A percentile compares a stretch with the other conserved stretches of the same genome.
phyloP scores from a whole-genome alignment of 2,113 vertebrate genomes.

The Porphyrio hochstetteri region DNA sequence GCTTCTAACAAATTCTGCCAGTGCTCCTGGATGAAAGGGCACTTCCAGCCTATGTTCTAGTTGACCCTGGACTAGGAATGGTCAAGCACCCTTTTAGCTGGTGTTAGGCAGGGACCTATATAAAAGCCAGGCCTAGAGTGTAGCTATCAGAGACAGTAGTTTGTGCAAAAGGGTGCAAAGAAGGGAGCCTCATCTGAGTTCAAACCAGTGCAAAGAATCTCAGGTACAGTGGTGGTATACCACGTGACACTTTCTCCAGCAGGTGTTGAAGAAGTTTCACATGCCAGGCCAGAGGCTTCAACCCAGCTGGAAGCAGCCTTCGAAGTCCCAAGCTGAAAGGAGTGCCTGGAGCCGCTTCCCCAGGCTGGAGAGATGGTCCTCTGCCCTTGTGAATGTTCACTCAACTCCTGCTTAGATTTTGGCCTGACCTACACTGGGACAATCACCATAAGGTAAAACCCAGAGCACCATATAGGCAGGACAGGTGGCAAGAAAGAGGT shows the following conservation, averaged over 20 bases:
- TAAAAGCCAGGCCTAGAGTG: background rate
- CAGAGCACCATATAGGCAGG: background rate
- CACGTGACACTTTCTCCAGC: background rate
- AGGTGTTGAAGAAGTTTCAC: background rate
- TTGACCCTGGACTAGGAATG: background rate
- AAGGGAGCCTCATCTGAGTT: background rate
- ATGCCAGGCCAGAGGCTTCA: background rate
- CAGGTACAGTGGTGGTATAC: background rate
- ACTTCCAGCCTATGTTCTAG: background rate
- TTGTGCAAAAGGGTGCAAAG: background rate
- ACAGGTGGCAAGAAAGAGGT: background rate
- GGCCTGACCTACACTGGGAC: background rate
- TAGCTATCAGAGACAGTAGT: background rate
- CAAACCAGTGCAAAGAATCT: background rate
- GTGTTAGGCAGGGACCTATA: background rate
- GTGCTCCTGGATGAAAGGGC: background rate
- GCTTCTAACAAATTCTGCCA: background rate
- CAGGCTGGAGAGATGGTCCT: background rate
- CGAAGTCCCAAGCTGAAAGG: background rate
- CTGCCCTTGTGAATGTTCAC: background rate
- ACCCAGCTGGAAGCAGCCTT: background rate
- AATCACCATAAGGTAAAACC: background rate
- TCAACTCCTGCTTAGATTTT: background rate
- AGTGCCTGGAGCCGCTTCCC: background rate
- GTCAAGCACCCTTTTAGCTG: background rate